Evolutionary conservation across 2,797 vertebrate species (phyloP).

Genomic region (Chaenodraco wilsoni): DNA sequence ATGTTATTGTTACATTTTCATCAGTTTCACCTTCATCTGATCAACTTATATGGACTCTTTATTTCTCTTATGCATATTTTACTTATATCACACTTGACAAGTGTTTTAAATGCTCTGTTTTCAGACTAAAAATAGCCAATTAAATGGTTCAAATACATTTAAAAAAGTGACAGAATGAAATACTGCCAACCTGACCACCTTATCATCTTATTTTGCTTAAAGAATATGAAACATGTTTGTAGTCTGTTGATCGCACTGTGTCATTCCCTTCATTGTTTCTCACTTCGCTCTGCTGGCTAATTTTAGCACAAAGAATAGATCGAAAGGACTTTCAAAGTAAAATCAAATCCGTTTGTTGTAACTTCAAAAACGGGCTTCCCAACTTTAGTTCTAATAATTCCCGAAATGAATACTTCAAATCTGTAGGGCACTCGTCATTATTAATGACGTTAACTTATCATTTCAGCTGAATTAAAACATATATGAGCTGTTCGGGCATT

Average conservation of each 20-base stretch:
- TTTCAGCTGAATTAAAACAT: background rate
- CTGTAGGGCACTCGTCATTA: background rate
- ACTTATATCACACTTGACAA: slow-evolving; percentile 40
- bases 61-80: slow-evolving; percentile 24
- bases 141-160: background rate
- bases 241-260: slow-evolving; percentile 10
- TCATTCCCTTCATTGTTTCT: slow-evolving; percentile 9
- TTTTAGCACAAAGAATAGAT: slow-evolving; percentile 26
- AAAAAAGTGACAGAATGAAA: background rate
- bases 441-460: background rate
- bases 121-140: background rate
- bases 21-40: slow-evolving; percentile 44
- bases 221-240: background rate
- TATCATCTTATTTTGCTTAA: background rate
- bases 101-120: slow-evolving; percentile 47
- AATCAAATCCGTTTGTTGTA: slow-evolving; percentile 27
- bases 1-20: slow-evolving; percentile 28
- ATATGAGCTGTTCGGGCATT: background rate
- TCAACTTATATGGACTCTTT: slow-evolving; percentile 1
- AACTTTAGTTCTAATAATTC: slow-evolving; percentile 5
- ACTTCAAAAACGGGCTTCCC: background rate
- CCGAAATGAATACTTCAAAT: background rate
- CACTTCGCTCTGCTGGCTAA: slow-evolving; percentile 16
- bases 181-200: too few species aligned
- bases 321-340: slow-evolving; percentile 18